These are phyloP conservation scores for Saturnia japonica DNA, from an alignment of 2,888 invertebrate genomes.

Conservation along the genomic window DNA sequence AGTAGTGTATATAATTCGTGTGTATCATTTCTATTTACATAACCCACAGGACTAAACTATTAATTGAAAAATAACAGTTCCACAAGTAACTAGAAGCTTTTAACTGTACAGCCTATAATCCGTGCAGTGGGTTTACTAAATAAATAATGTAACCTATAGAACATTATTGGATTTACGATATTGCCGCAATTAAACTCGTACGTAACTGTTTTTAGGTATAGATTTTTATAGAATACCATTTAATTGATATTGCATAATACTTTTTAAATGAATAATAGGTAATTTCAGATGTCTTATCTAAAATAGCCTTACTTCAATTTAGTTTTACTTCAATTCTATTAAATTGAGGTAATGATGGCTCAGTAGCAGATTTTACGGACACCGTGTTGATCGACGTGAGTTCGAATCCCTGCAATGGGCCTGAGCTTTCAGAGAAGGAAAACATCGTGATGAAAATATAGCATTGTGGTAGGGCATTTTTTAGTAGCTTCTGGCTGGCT, in stretches of 20 bases:
- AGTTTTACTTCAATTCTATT: too few relatives aligned
- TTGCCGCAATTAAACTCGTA: conserved; percentile 59
- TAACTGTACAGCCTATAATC: conserved; percentile 32
- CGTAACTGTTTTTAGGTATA: conserved; percentile 62
- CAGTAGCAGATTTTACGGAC: too few relatives aligned
- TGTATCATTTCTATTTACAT: background rate
- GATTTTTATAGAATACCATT: conserved; percentile 63
- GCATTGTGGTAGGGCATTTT: background rate
- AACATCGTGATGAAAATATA: too few relatives aligned
- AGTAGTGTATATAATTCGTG: too few relatives aligned
- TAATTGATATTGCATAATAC: conserved; percentile 20
- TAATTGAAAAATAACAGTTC: background rate
- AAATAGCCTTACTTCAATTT: background rate
- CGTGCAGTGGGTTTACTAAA: conserved; percentile 46
- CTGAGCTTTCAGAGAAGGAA: too few relatives aligned
- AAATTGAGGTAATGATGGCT: too few relatives aligned
- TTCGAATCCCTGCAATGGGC: too few relatives aligned
- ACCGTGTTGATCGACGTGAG: too few relatives aligned
- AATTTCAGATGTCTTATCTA: background rate
- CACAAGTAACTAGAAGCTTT: background rate
- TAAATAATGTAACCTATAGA: conserved; percentile 67
- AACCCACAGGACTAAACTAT: background rate
- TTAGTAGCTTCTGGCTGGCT: too few relatives aligned
- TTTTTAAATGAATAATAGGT: conserved; percentile 16
- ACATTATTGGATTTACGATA: conserved; percentile 67